Evolutionary conservation across 1,140 invertebrate genomes (phyloP), one percentile per base, ranked within the genome.

Genomic region (Trialeurodes vaporariorum): DNA sequence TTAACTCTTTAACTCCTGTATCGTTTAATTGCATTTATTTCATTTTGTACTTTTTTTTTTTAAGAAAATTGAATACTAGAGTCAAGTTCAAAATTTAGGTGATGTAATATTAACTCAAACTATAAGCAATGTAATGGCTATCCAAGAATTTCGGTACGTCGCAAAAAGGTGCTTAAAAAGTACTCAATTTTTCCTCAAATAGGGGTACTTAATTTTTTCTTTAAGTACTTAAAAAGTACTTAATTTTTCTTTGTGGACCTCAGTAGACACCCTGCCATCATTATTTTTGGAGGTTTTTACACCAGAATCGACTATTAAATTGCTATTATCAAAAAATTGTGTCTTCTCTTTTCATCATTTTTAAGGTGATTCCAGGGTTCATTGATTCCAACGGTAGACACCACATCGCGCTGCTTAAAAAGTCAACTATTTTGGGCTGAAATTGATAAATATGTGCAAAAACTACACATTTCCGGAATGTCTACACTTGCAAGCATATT

Each of bases 91-190:
- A 49, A 49, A 9, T 49, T 49, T 49, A 49, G 34, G 34, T 49
- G 34, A 49, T 49, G 34, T 49, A 49, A 49, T 49, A 49, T 49
- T 49, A 49, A 49, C 34, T 49, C 34, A 49, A n/a, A n/a, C n/a
- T 49, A n/a, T n/a, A 49, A 49, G 17, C 34, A 49, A 49, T 49
- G 34, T 49, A 49, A 49, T 49, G 5, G 34, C 34, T 49, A 49
- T 49, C 34, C 5, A 49, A 49, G 17, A 49, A 49, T 49, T 49
- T 5, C 34, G 17, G 17, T 49, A 49, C 34, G 34, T 49, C 34
- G 34, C 17, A 49, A 49, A 49, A 49, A 49, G 5, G 34, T 49
- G 17, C 34, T 49, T 49, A 49, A 49, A 49, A 49, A 49, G 34
- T 49, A 49, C 34, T 17, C 17, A 17, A 49, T 49, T 49, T 49